Evolutionary conservation across 2,797 vertebrate genomes (phyloP).

Genomic region (Lacerta bilineata): DNA sequence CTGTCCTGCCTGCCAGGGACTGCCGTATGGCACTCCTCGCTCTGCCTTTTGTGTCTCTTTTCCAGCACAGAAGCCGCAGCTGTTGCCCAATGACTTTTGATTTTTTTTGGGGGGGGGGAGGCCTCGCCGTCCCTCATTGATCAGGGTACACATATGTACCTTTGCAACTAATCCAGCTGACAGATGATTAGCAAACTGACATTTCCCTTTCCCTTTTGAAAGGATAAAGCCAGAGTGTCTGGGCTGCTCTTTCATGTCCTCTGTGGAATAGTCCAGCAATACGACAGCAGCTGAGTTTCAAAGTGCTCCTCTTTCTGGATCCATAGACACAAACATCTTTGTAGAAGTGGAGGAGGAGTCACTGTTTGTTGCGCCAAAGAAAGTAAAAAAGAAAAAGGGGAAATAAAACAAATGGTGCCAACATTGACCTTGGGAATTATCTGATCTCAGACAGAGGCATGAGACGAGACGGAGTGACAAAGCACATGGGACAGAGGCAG

Average conservation of each 20-base stretch:
- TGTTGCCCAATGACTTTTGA: conserved; percentile 45
- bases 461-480: conserved; percentile 32
- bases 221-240: conserved; percentile 46
- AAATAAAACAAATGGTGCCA: conserved; percentile 21
- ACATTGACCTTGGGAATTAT: conserved; percentile 37
- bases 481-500: background rate
- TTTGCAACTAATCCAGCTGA: conserved; percentile 56
- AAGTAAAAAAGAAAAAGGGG: conserved; percentile 22
- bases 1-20: background rate
- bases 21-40: background rate
- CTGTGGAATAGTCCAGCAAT: conserved; percentile 51
- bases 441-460: conserved; percentile 44
- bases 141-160: conserved; percentile 46
- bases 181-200: conserved; percentile 67
- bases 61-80: conserved; percentile 33
- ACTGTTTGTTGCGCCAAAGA: conserved; percentile 33
- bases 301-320: conserved; percentile 43
- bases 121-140: conserved; percentile 55
- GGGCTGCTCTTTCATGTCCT: conserved; percentile 60
- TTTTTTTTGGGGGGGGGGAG: conserved; percentile 52
- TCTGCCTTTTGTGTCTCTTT: conserved; percentile 48
- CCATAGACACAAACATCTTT: conserved; percentile 27
- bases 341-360: conserved; percentile 3
- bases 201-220: conserved; percentile 51
- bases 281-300: conserved; percentile 64